Percentiles rank a stretch among this genome's conserved stretches.
phyloP scores from a whole-genome alignment of 2,888 invertebrate genomes.

The Noctua fimbriata region DNA sequence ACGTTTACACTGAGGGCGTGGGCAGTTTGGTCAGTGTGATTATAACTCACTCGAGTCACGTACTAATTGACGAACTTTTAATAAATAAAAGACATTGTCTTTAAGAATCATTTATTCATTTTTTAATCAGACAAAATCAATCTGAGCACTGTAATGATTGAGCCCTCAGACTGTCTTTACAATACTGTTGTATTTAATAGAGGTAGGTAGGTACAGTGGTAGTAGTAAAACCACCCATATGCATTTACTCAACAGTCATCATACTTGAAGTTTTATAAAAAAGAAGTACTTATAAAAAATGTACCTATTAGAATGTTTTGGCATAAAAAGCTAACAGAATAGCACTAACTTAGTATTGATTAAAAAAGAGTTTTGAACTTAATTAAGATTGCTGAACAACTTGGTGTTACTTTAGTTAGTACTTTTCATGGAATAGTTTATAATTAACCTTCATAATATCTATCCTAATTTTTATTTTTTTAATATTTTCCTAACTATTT shows the following conservation, averaged over 20 bases:
- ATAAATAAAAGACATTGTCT: background rate
- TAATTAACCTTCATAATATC: background rate
- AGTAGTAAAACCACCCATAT: background rate
- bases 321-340: background rate
- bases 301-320: background rate
- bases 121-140: background rate
- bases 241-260: background rate
- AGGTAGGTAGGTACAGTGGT: background rate
- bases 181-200: background rate
- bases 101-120: background rate
- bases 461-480: background rate
- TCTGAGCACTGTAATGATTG: background rate
- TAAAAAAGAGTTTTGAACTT: background rate
- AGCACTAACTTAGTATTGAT: no score
- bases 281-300: background rate
- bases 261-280: background rate
- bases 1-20: background rate
- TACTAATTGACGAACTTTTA: background rate
- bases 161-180: background rate
- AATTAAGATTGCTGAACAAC: background rate
- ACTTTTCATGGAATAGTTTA: background rate
- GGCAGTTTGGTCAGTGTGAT: background rate
- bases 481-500: background rate
- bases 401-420: background rate
- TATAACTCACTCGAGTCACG: background rate